Evolutionary conservation across 2,113 vertebrate species (phyloP), one percentile per base, ranked within the genome.

Genomic region (Cololabis saira): DNA sequence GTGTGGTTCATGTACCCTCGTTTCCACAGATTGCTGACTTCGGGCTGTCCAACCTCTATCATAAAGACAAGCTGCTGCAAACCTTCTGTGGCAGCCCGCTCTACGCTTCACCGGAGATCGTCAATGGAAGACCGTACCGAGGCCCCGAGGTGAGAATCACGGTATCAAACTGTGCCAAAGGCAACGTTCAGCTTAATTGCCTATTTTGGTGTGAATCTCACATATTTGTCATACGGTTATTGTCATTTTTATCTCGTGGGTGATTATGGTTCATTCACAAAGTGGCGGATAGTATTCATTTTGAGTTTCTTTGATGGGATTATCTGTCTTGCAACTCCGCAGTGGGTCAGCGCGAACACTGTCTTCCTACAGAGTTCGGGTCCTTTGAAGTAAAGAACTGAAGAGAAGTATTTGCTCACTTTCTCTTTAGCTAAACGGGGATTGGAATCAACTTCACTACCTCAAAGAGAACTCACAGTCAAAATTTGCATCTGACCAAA

Each of bases 31-130:
- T 99, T 84, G 98, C 98, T 81, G 98, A 99, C 87, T 99, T 99
- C 64, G 98, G 98, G 43, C 94, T 99, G 65, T 99, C 98, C 76
- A 99, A 98, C 90, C 94, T 98, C 44, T 99, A 98, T 87, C 95
- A 98, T 67, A 98, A 97, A 80, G 98, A 99, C 90, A 96, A 95
- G 81, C 94, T 98, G 88, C 90, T 99, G 73, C 96, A 99, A 80
- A 99, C 98, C 0, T 99, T 99, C 86, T 99, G 98, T 8, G 97
- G 98, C 52, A 98, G 97, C 55, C 98, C 97, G 0, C 93, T 99
- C 7, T 99, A 99, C 18, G 98, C 98, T 21, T 99, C 98, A 57
- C 98, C 98, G 22, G 98, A 99, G 91, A 99, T 99, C 51, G 97
- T 99, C 85, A 99, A 99, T 67, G 97, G 98, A 75, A 94, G 96